Percentiles rank a stretch among this genome's conserved stretches.
Evolutionary conservation across 2,797 vertebrate genomes (phyloP).

Genomic region (Sebastes itinus): DNA sequence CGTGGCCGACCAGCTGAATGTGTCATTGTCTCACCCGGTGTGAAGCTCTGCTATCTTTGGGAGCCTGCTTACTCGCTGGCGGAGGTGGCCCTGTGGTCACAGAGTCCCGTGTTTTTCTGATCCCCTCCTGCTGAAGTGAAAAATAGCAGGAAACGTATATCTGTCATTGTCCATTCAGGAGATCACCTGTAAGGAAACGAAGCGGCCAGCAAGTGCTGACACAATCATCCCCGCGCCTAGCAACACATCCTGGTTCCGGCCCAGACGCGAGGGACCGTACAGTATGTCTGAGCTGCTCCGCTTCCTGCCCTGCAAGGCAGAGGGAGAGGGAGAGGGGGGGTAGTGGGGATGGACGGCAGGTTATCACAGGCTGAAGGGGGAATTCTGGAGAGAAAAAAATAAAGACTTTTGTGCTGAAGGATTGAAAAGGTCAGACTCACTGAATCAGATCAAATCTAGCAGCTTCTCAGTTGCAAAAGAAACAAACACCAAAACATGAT

Average conservation of each 20-base stretch:
- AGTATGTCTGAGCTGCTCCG: constrained; percentile 74
- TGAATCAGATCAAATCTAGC: constrained; percentile 19
- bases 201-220: constrained; percentile 83
- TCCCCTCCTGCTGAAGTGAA: constrained; percentile 72
- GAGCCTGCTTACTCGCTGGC: constrained; percentile 39
- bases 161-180: constrained; percentile 85
- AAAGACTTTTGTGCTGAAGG: constrained; percentile 44
- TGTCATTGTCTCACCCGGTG: constrained; percentile 61
- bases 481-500: constrained; percentile 5
- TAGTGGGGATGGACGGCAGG: constrained; percentile 54
- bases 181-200: constrained; percentile 85
- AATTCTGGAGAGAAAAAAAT: constrained; percentile 67
- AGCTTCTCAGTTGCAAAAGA: background rate
- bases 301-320: constrained; percentile 74
- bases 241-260: constrained; percentile 85
- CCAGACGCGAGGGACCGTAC: constrained; percentile 82
- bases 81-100: constrained; percentile 65
- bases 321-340: constrained; percentile 19
- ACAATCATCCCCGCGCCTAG: constrained; percentile 82
- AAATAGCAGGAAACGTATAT: constrained; percentile 85
- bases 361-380: constrained; percentile 70
- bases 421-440: constrained; percentile 31
- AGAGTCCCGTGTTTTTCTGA: constrained; percentile 72
- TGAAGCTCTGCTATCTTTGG: constrained; percentile 57
- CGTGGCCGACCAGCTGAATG: constrained; percentile 41